Evolutionary conservation across 2,888 invertebrate genomes (phyloP), one percentile per base, ranked within the genome.

Genomic region (Bibio marci): DNA sequence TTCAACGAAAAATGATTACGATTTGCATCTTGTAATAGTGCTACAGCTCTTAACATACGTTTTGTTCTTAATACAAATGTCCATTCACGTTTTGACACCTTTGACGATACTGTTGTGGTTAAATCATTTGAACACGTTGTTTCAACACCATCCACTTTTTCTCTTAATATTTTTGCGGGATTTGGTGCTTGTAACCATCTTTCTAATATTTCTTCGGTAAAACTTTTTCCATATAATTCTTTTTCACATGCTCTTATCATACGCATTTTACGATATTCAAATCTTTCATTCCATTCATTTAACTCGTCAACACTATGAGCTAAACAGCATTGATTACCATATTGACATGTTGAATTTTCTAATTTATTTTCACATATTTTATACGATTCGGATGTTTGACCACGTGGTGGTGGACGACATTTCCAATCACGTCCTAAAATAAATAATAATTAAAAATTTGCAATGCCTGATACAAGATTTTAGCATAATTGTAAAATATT

Each of bases 281-380:
- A 79, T 41, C 80, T 59, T 47, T 76, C 73, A 48, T 72, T 71
- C 81, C 82, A 81, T 56, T 81, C 80, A 18, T 68, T 65, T 8
- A 81, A 57, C 55, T 82, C 82, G 35, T 72, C 75, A 17, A 65
- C 56, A 2, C 78, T 76, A 52, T 82, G 82, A 2, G 82, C 82
- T 53, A 76, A 75, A 10, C 76, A 73, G 55, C 82, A 82, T 50
- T 76, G 76, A 35, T 70, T 67, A 14, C 79, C 80, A 50, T 75
- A 73, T 35, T 74, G 67, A 52, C 81, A 82, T 31, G 62, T 60
- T 33, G 67, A 69, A 28, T 62, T 60, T 45, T 69, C 67, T 30
- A 53, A 56, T 56, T 66, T 76, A 50, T 68, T 66, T 48, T 72
- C 70, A 56, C 79, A 79, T 22, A 74, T 53, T 10, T 64, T 62